Evolutionary conservation across 2,113 vertebrate species (phyloP), one percentile per base, ranked within the genome.

Genomic region (Condylura cristata): DNA sequence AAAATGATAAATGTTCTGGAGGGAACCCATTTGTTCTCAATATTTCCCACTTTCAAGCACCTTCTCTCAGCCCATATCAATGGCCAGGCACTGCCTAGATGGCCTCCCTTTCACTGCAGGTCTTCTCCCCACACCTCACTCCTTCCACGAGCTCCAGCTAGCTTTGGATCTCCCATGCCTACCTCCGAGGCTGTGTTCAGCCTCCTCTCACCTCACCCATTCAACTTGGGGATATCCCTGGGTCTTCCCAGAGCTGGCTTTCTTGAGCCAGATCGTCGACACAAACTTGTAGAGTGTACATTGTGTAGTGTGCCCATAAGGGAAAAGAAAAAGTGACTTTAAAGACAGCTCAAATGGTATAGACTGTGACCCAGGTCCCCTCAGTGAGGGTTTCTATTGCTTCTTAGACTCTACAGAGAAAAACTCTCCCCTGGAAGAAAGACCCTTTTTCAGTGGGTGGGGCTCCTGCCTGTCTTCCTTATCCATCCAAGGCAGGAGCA

Each of bases 21-120:
- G 16, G 71, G 18, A 83, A 16, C 34, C 81, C n/a, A 41, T 32
- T 48, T 18, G 2, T 20, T 63, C 30, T 58, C 56, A 14, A 75
- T 18, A 65, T 26, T 44, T 41, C 83, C 58, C 11, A 18, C n/a
- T 22, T 80, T 58, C 61, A 37, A 8, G 48, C 4, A 74, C 65
- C 70, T 44, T 3, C 32, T 34, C 39, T 46, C 60, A 80, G 58
- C 58, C 13, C 14, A 22, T 0, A 8, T 9, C 32, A 9, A 26
- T 12, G 1, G 0, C 44, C 5, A 28, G 28, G 58, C 9, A 2
- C 32, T 13, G 2, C 26, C 0, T 0, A 86, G 28, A 2, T 13
- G 32, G 26, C 34, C 34, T 13, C 37, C 11, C 2, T 41, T 46
- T 91, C 9, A 68, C 66, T 17, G 6, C 2, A 28, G 61, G 6